These are phyloP conservation scores for Charadrius vociferus DNA, from an alignment of 2,113 vertebrate species.

Conservation along the genomic window DNA sequence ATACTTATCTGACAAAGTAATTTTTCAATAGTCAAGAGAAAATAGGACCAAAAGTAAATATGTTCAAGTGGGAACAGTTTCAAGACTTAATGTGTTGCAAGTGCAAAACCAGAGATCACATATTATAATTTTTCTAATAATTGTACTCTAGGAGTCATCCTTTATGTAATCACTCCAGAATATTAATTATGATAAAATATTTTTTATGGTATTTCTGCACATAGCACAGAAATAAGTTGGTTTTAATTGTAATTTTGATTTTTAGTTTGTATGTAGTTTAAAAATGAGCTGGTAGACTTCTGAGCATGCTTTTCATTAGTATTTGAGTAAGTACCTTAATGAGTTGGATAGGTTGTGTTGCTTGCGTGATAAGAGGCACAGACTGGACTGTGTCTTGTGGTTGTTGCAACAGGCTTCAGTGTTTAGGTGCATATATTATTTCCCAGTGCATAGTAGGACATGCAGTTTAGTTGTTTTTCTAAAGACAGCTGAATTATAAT, in stretches of 20 bases:
- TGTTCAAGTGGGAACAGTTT: neutral
- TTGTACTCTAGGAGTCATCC: neutral
- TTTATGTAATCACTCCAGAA: neutral
- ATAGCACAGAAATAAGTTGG: neutral
- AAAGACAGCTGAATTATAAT: constrained; percentile 64
- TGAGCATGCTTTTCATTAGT: neutral
- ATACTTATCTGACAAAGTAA: neutral
- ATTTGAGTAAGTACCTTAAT: constrained; percentile 9
- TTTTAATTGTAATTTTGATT: neutral
- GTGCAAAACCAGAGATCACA: neutral
- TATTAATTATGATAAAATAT: neutral
- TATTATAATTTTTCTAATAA: neutral
- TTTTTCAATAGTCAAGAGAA: constrained; percentile 9
- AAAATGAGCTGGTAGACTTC: constrained; percentile 18
- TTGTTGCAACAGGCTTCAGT: neutral
- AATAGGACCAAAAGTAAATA: neutral
- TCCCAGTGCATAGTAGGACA: constrained; percentile 24
- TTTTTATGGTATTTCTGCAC: neutral
- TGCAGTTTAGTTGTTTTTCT: constrained; percentile 50
- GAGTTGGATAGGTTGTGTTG: constrained; percentile 2
- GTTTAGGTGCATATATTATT: constrained; percentile 35
- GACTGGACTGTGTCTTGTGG: constrained; percentile 9
- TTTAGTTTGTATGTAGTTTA: neutral
- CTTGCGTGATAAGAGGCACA: constrained; percentile 5
- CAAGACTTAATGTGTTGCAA: constrained; percentile 13